Base-by-base conservation (phyloP, 2,797 vertebrate species). In the Poecilia gillii region DNA sequence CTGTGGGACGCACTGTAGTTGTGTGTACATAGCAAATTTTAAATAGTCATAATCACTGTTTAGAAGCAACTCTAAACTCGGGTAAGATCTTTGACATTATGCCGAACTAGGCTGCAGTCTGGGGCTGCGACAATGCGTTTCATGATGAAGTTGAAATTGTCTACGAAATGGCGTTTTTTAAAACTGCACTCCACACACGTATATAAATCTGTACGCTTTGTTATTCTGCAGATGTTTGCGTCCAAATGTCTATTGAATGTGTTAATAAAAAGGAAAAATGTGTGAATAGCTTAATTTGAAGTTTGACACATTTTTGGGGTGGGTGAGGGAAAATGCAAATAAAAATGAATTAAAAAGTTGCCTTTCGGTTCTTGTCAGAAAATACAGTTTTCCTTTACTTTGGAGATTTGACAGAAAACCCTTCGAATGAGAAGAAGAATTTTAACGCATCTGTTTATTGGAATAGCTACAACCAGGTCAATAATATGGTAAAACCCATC, bases 401-500 rank as follows among this genome's bases (percentile, higher is more conserved):
- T 25, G 18, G 77, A 79, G 36, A 71, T 12, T 57, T n/a, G 72
- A 72, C 39, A 77, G 57, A 79, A 76, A 88, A 76, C 49, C 25
- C 18, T 16, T 28, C 11, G 18, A 57, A 73, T 14, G 25, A 20
- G 31, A 57, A 73, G 11, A 25, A 16, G 18, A 73, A 77, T 75
- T 31, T 31, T 14, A 23, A 79, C 45, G 80, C 62, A 74, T 70
- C 68, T 6, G 20, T n/a, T 55, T 4, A 8, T 53, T 59, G 31
- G 57, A 51, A 25, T 20, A 53, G 74, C 68, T 33, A 51, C 25
- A 77, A 77, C 33, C 70, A 43, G 59, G 43, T 49, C 23, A 43
- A 55, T 36, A 76, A 75, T 13, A 77, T 76, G 81, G 80, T 86
- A 82, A 87, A 87, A 62, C 76, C 82, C 87, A 85, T 78, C 75